Conservation (phyloP, 2,113 vertebrate genomes). For the Muscicapa adusta region DNA sequence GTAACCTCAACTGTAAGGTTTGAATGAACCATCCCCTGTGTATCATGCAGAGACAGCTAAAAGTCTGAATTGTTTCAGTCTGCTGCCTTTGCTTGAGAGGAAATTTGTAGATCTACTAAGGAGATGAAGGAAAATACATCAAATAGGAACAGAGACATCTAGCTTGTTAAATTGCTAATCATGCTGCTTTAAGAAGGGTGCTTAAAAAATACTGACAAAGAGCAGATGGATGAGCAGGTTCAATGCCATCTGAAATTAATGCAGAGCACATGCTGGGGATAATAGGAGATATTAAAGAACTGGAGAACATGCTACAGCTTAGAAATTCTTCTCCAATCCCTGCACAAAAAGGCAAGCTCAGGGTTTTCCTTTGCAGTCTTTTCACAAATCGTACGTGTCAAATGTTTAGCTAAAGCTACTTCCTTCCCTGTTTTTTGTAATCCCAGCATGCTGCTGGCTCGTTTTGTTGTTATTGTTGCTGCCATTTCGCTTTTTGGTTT, state of each 20-base stretch:
- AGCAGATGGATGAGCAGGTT: slow-evolving; percentile 7
- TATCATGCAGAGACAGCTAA: neutral
- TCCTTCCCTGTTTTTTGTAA: neutral
- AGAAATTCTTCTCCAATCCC: slow-evolving; percentile 30
- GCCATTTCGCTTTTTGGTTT: neutral
- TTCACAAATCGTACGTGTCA: neutral
- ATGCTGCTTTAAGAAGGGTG: neutral
- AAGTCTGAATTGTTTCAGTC: neutral
- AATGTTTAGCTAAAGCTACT: neutral
- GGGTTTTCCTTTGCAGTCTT: neutral
- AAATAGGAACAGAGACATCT: neutral
- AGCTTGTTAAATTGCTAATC: slow-evolving; percentile 15
- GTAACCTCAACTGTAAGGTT: neutral
- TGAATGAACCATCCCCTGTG: neutral
- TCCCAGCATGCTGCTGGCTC: neutral
- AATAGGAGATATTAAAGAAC: neutral
- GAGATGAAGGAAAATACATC: neutral
- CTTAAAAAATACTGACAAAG: slow-evolving; percentile 1
- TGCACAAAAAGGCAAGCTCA: neutral
- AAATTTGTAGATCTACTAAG: neutral
- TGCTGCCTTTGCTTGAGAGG: neutral
- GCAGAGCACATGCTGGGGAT: neutral
- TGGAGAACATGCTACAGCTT: neutral
- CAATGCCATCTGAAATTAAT: slow-evolving; percentile 11
- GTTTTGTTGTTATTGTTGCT: neutral